These are phyloP conservation scores for Amphilophus citrinellus DNA, from an alignment of 2,113 vertebrate species.

Conservation along the genomic window DNA sequence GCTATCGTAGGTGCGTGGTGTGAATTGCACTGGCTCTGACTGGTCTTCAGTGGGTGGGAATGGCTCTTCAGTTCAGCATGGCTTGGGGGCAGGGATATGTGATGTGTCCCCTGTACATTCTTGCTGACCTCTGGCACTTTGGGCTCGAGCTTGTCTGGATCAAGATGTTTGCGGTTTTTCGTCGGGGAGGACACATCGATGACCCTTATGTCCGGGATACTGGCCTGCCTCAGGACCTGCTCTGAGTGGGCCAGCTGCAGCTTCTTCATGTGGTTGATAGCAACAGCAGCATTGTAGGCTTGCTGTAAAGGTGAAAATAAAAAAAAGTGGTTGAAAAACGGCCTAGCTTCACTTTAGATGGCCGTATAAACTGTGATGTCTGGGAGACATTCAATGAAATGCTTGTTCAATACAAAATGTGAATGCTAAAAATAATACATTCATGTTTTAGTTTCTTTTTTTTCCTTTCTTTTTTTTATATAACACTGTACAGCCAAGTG, in stretches of 20 bases:
- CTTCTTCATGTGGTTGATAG: slow-evolving; percentile 96
- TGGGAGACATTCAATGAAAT: background rate
- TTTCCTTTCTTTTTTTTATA: background rate
- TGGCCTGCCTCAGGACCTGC: slow-evolving; percentile 23
- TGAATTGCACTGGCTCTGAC: slow-evolving; percentile 60
- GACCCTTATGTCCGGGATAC: slow-evolving; percentile 71
- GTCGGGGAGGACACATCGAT: slow-evolving; percentile 61
- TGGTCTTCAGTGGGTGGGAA: slow-evolving; percentile 67
- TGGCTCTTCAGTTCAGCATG: slow-evolving; percentile 64
- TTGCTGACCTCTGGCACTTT: accelerated
- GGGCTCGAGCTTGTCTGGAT: slow-evolving; percentile 21
- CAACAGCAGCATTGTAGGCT: slow-evolving; percentile 91
- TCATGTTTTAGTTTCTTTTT: background rate
- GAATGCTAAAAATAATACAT: background rate
- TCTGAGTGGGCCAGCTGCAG: slow-evolving; percentile 86
- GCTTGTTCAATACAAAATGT: background rate
- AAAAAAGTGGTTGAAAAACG: background rate
- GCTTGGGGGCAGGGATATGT: slow-evolving; percentile 51
- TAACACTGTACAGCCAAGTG: background rate
- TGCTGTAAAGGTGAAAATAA: slow-evolving; percentile 79
- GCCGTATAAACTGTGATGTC: background rate
- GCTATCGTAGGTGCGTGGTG: slow-evolving; percentile 64
- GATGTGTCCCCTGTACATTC: slow-evolving; percentile 21
- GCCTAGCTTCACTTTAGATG: background rate
- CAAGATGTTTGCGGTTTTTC: slow-evolving; percentile 31